Evolutionary conservation across 2,113 vertebrate genomes (phyloP), one percentile per base, ranked within the genome.

Genomic region (Prolemur simus): DNA sequence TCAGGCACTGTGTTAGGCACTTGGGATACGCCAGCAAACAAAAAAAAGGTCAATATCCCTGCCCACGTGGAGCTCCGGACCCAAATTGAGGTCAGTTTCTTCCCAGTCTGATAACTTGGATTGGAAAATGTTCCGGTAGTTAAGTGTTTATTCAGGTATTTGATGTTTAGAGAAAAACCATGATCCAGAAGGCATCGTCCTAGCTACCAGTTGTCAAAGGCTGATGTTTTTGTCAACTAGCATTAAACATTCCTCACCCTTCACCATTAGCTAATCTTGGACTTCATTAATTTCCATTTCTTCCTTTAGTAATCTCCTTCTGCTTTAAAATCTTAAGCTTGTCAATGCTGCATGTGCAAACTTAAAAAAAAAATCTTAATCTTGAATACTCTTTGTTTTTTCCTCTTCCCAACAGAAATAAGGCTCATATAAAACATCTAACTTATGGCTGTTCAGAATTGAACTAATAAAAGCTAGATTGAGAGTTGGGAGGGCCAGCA

Each of bases 401-500:
- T 12, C 18, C 80, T 71, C 11, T 88, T 71, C 71, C 1, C 39
- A 10, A 69, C 25, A 74, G 58, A 74, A 87, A 94, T 25, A 39
- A 74, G 14, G 15, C 23, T 7, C 23, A 49, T 5, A 29, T 69
- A 20, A 84, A 68, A 90, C 8, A 37, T 47, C 10, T 69, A 34
- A 81, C 1, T 39, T 4, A 9, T 2, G 5, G 4, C 23, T 84
- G 49, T 58, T 82, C 69, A 71, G 45, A 74, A 58, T 27, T 68
- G 10, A 23, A 78, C 32, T 8, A 34, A 42, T 8, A 27, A 32
- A 92, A 64, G 17, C 14, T 21, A 87, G 6, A 12, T 12, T 6
- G 3, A 63, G 13, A 60, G 17, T 1, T 25, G 18, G 63, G 21
- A n/a, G 3, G 2, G 10, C 1, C 8, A 9, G 15, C 0, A 2